Conservation (phyloP, 1,140 invertebrate species). For the Hypothenemus hampei region DNA sequence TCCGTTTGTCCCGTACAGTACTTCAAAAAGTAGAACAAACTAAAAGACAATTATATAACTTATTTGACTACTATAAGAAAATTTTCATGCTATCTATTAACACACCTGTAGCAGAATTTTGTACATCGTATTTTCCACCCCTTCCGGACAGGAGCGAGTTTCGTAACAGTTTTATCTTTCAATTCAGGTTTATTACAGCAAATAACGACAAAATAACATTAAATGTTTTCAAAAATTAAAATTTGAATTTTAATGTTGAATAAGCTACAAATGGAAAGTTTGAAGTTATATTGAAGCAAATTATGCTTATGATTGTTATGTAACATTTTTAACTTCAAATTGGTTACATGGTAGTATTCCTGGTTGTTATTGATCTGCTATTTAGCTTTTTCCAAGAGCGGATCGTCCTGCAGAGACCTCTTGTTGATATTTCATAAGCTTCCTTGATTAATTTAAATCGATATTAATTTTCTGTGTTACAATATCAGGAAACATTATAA, state of each 20-base stretch:
- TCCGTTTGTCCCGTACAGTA: constrained; percentile 7
- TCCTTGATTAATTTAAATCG: no score
- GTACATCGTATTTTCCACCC: constrained; percentile 21
- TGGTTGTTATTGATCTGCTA: neutral
- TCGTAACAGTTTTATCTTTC: neutral
- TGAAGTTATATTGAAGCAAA: no score
- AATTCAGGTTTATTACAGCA: neutral
- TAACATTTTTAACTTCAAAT: neutral
- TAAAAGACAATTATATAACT: constrained; percentile 6
- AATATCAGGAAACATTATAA: no score
- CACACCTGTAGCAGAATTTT: constrained; percentile 31
- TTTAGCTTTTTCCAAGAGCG: no score
- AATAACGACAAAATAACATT: neutral
- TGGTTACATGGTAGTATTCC: neutral
- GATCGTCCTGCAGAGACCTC: neutral
- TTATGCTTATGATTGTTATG: neutral
- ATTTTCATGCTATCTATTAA: neutral
- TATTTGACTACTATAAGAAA: constrained; percentile 3
- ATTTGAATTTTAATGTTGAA: no score
- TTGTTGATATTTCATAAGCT: no score
- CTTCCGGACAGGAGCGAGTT: neutral
- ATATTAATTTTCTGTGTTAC: no score
- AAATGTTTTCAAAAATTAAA: neutral
- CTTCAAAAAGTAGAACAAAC: constrained; percentile 9
- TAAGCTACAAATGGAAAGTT: no score